phyloP scores from a whole-genome alignment of 2,797 vertebrate genomes.

The Tokudaia muenninki region DNA sequence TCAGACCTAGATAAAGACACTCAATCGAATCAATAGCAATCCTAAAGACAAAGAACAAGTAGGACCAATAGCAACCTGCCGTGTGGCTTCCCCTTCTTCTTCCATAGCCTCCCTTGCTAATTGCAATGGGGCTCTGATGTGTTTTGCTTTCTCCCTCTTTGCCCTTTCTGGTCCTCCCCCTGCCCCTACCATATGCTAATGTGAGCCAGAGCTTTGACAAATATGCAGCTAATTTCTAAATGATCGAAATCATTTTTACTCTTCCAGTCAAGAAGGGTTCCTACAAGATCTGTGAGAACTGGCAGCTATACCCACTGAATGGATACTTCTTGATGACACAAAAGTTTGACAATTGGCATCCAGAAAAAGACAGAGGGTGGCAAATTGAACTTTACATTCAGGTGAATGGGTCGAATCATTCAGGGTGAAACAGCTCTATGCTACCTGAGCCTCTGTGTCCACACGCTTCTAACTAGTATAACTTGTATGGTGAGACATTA shows the following conservation, averaged over 20 bases:
- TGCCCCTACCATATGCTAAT: slow-evolving; percentile 34
- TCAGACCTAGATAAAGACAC: slow-evolving; percentile 31
- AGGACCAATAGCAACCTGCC: background rate
- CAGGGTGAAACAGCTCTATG: slow-evolving; percentile 25
- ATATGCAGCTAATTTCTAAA: slow-evolving; percentile 70
- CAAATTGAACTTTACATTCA: slow-evolving; percentile 60
- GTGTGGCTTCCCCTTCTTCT: slow-evolving; percentile 52
- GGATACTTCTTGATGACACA: slow-evolving; percentile 52
- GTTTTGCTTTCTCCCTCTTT: slow-evolving; percentile 33
- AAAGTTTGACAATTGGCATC: slow-evolving; percentile 23
- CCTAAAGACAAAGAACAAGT: slow-evolving; percentile 61
- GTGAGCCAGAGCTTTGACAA: slow-evolving; percentile 53
- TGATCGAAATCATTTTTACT: slow-evolving; percentile 63
- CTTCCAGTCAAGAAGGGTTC: slow-evolving; percentile 59
- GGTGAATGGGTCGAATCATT: slow-evolving; percentile 42
- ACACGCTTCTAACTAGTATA: background rate
- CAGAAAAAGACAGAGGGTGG: slow-evolving; percentile 18
- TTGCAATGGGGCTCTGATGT: background rate
- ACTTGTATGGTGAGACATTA: slow-evolving; percentile 19
- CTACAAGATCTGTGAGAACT: slow-evolving; percentile 22
- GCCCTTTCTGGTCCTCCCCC: slow-evolving; percentile 17
- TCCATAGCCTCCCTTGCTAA: background rate
- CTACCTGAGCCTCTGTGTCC: background rate
- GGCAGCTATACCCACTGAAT: slow-evolving; percentile 6
- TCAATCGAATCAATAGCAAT: slow-evolving; percentile 56